Conservation (phyloP, 2,888 invertebrate species). For the Athalia cordata region DNA sequence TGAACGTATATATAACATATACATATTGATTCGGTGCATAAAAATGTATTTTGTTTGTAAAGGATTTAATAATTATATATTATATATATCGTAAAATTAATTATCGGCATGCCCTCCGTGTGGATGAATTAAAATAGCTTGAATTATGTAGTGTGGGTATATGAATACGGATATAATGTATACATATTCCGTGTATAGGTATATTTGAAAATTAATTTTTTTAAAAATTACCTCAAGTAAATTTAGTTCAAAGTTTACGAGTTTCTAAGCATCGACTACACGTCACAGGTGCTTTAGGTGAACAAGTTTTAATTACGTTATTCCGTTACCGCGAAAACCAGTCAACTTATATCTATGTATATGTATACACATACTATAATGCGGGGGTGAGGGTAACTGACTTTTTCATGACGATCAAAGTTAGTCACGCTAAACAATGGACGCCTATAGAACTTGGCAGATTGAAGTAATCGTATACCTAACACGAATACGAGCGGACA, state of each 20-base stretch:
- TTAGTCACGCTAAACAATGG: neutral
- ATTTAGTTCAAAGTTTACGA: neutral
- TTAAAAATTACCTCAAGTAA: neutral
- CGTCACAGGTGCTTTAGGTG: conserved; percentile 1
- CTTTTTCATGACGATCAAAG: conserved; percentile 9
- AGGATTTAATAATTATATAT: no score
- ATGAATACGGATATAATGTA: no score
- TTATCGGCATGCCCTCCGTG: no score
- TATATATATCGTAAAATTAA: no score
- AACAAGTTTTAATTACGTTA: conserved; percentile 20
- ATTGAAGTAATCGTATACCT: conserved; percentile 10
- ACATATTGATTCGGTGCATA: no score
- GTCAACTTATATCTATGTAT: neutral
- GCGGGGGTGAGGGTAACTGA: neutral
- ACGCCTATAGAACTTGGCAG: conserved; percentile 16
- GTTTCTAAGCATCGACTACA: neutral
- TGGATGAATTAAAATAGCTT: no score
- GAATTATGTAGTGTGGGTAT: no score
- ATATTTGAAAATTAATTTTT: no score
- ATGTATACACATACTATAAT: no score
- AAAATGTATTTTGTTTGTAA: no score
- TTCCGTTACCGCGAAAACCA: conserved; percentile 6
- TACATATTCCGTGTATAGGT: no score
- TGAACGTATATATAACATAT: neutral
- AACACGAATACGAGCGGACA: neutral